A percentile compares a stretch with the other conserved stretches of the same genome.
Conservation (phyloP, 2,113 vertebrate species). For the Dipodomys merriami region DNA sequence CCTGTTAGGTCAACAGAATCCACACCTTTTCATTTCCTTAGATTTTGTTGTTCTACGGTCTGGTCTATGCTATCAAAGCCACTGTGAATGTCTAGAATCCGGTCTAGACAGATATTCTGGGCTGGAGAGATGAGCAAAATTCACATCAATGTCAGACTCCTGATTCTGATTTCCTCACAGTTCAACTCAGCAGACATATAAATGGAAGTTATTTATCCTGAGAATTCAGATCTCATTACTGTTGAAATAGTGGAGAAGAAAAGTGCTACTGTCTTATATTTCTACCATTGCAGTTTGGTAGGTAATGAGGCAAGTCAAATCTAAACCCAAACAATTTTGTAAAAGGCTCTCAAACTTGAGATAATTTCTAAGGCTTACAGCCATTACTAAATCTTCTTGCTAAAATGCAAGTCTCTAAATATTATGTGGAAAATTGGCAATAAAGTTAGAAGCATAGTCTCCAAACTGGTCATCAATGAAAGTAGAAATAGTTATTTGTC, state of each 20-base stretch:
- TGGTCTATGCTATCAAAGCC: conserved; percentile 48
- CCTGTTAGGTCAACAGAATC: background rate
- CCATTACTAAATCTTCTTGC: conserved; percentile 18
- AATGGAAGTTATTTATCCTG: conserved; percentile 55
- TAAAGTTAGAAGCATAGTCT: conserved; percentile 5
- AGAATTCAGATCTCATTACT: conserved; percentile 46
- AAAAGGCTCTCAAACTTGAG: conserved; percentile 36
- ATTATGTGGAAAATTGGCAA: background rate
- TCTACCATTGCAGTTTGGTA: conserved; percentile 34
- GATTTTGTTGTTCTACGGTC: background rate
- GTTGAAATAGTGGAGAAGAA: background rate
- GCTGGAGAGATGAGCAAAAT: background rate
- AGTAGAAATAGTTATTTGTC: background rate
- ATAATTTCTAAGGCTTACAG: conserved; percentile 25
- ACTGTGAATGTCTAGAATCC: background rate
- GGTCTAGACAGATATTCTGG: background rate
- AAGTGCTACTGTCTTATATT: conserved; percentile 27
- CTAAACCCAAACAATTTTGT: background rate
- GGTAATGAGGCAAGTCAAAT: conserved; percentile 7
- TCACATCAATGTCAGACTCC: background rate
- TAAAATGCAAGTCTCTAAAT: conserved; percentile 46
- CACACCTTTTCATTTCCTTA: conserved; percentile 12
- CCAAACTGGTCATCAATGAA: background rate
- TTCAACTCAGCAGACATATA: conserved; percentile 27
- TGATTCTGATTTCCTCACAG: conserved; percentile 45